Base-by-base conservation (phyloP, 2,888 invertebrate species). In the Nomada lathburiana region DNA sequence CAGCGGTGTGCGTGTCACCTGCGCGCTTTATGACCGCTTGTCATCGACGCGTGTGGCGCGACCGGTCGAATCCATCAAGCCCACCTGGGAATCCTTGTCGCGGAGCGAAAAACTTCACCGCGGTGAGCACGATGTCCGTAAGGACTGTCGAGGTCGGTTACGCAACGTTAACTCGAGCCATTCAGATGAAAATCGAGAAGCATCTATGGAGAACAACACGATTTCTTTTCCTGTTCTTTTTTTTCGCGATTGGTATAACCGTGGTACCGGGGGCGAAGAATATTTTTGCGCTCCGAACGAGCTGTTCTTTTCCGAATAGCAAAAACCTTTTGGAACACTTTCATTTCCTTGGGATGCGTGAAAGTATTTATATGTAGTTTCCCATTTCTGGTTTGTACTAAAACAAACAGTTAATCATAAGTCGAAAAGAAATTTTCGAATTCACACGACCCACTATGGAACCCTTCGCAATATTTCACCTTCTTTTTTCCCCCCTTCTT, bases 21-120 rank as follows among this genome's bases (percentile, higher is more conserved):
- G 71, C 60, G 36, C 44, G 65, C 42, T 80, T 79, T 64, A 63
- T 47, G 69, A 80, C n/a, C 53, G 65, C 68, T 64, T 63, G 80
- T 70, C 81, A 74, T 76, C 75, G 74, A 80, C 80, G 67, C 63
- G 71, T 72, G 73, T 68, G 79, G 73, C 63, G 68, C 52, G 74
- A 75, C 44, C 18, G 53, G 26, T 72, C 81, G 80, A 86, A 82
- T 86, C 74, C 73, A 68, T 87, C 68, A 71, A 64, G 57, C 59
- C 63, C 80, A 59, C 68, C 50, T 68, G 52, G 47, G 64, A 64
- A 59, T 60, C 64, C 70, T 70, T 78, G 68, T 57, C 74, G 60
- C 59, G 9, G 23, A 23, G 20, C 13, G 53, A 53, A 60, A 76
- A 70, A 69, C 55, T 26, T 44, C 50, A 23, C 26, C 52, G 65